Base-by-base conservation (phyloP, 2,888 invertebrate genomes). In the Drosophila peninsularis region DNA sequence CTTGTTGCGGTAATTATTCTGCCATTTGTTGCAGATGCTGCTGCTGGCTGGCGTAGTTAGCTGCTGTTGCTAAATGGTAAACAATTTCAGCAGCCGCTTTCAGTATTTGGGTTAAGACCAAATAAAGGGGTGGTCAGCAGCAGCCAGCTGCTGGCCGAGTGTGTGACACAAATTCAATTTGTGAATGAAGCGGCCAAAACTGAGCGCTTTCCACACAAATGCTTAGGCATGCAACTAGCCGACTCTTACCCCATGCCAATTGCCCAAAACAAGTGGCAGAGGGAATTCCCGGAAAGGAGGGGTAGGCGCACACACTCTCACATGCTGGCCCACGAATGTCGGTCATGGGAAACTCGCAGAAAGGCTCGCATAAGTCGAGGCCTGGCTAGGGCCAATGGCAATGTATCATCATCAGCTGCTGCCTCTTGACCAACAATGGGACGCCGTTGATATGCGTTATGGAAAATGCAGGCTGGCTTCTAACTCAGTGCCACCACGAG, bases 101-200 rank as follows among this genome's bases (percentile, higher is more conserved):
- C 67, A 88, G 87, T 86, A 86, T 86, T 86, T 86, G 82, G 89
- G 86, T 86, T 86, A 86, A 87, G 87, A 87, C 86, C 86, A 86
- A 86, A 86, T 89, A 86, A 88, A 86, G 86, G 86, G 87, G 84
- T 87, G 84, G 88, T 71, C 83, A 78, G 60, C 71, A 54, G 71
- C 66, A 54, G 70, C 71, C 76, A 76, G 56, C 60, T 64, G 79
- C 79, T 71, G 63, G 63, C 76, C 49, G 50, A 72, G 68, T 76
- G 71, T 73, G 70, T 80, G 82, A 77, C 85, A 86, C 87, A 85
- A 80, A 83, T 85, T 65, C 83, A 83, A 74, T 88, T 85, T 85
- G 89, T 85, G 85, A 85, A 85, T 85, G 85, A 88, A 85, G 77
- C 73, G 71, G 71, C 83, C 82, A 68, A 83, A 83, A 83, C 64